phyloP scores from a whole-genome alignment of 2,888 invertebrate species.

The Rhodophaea formosa region DNA sequence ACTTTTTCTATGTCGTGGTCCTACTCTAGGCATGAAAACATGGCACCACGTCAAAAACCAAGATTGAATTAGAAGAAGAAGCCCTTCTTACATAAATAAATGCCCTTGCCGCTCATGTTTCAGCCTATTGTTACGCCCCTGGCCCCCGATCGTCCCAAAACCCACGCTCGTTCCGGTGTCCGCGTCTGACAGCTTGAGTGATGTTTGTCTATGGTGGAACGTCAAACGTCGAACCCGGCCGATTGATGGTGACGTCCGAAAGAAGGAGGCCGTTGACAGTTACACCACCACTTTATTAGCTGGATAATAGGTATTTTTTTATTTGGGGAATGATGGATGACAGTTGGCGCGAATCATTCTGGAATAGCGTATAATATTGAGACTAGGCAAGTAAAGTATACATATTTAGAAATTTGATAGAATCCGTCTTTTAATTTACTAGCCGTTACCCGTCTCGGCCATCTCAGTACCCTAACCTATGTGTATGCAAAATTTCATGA shows the following conservation, averaged over 20 bases:
- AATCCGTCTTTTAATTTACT: too few relatives aligned
- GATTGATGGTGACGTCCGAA: constrained; percentile 56
- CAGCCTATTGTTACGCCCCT: background rate
- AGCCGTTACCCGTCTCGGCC: too few relatives aligned
- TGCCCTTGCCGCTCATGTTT: too few relatives aligned
- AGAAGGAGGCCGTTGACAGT: constrained; percentile 48
- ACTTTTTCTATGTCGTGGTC: too few relatives aligned
- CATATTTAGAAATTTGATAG: too few relatives aligned
- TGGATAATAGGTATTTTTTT: constrained; percentile 15
- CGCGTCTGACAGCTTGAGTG: constrained; percentile 74
- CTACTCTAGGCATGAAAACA: too few relatives aligned
- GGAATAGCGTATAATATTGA: background rate
- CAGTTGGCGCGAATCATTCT: background rate
- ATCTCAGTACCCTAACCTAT: too few relatives aligned
- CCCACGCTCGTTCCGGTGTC: constrained; percentile 46
- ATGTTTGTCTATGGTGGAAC: constrained; percentile 60
- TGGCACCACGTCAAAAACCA: too few relatives aligned
- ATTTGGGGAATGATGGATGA: background rate
- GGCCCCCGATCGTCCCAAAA: background rate
- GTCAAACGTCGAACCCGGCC: constrained; percentile 51
- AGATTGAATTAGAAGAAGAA: too few relatives aligned
- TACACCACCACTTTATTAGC: constrained; percentile 11
- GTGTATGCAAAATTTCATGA: too few relatives aligned
- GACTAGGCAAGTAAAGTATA: too few relatives aligned
- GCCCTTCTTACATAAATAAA: too few relatives aligned